Base-by-base conservation (phyloP, 2,797 vertebrate species). In the Artibeus lituratus region DNA sequence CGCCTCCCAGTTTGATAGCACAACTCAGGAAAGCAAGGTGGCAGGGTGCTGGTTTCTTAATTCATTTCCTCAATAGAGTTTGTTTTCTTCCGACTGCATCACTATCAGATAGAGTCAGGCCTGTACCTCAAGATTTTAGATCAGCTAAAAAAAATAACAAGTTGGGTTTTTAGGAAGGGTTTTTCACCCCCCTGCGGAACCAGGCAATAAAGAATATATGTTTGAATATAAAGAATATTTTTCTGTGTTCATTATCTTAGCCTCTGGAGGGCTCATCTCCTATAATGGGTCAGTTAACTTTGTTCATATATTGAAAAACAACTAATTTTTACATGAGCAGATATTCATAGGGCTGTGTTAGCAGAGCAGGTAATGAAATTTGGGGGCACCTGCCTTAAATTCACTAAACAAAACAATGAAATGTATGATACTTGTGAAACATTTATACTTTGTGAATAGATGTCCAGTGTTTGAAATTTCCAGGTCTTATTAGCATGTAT, bases 201-300 rank as follows among this genome's bases (percentile, higher is more conserved):
- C 16, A 78, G 39, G 44, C 55, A 32, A 22, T 42, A 62, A 39
- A 85, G 32, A 80, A 77, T 37, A 42, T 74, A 47, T 73, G 70
- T 93, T 89, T 88, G 39, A 69, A 2, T 90, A 19, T 62, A 88
- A 93, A 93, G 59, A 93, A 51, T 83, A 10, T 74, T 88, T 89
- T 73, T 92, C 32, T 94, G 5, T 89, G 94, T 88, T 92, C 39
- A 22, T 11, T 51, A 3, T 83, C 14, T 62, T 80, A 92, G 12
- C 78, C 55, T 74, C 10, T 42, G 37, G 39, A 10, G 29, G n/a
- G 32, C 51, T 92, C 8, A 55, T 81, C 19, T 82, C 84, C 62
- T 91, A 0, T 82, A 87, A 47, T 82, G 51, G 76, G 21, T 80
- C 51, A 18, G 47, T 77, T 69, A 90, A 81, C 73, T 83, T 95